phyloP scores from a whole-genome alignment of 2,888 invertebrate species.

The Drosophila acutilabella region DNA sequence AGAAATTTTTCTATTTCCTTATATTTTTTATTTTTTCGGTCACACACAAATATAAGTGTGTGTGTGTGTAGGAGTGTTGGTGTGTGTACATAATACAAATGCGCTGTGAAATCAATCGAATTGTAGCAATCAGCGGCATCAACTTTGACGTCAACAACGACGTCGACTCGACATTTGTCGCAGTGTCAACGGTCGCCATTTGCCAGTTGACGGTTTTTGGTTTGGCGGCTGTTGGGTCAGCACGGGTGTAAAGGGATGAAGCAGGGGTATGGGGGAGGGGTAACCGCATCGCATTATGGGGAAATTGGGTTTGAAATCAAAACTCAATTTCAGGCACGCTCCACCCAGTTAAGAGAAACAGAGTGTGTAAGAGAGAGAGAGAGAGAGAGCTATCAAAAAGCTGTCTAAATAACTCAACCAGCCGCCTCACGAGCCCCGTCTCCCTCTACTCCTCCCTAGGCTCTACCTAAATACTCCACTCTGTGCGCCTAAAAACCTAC shows the following conservation, averaged over 20 bases:
- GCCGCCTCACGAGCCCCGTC: background rate
- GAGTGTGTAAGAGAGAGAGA: constrained; percentile 18
- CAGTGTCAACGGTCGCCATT: constrained; percentile 39
- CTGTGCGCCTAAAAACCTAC: background rate
- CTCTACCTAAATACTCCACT: background rate
- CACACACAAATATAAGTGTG: background rate
- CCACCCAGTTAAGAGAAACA: constrained; percentile 11
- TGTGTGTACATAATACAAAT: constrained; percentile 38
- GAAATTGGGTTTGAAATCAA: constrained; percentile 74
- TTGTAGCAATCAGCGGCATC: constrained; percentile 72
- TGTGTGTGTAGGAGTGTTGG: background rate
- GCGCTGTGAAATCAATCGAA: constrained; percentile 76
- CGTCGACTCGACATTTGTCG: constrained; percentile 28
- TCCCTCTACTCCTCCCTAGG: background rate
- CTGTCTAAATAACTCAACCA: constrained; percentile 72
- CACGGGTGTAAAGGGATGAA: no score
- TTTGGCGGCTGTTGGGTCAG: background rate
- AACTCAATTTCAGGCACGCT: constrained; percentile 71
- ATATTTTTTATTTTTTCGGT: background rate
- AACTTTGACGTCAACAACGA: constrained; percentile 30
- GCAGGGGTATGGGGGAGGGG: background rate
- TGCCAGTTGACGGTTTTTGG: constrained; percentile 6
- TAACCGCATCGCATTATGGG: constrained; percentile 47
- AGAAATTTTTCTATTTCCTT: constrained; percentile 7
- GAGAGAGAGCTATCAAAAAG: constrained; percentile 65